phyloP scores from a whole-genome alignment of 1,140 invertebrate species.

The Limonius californicus region DNA sequence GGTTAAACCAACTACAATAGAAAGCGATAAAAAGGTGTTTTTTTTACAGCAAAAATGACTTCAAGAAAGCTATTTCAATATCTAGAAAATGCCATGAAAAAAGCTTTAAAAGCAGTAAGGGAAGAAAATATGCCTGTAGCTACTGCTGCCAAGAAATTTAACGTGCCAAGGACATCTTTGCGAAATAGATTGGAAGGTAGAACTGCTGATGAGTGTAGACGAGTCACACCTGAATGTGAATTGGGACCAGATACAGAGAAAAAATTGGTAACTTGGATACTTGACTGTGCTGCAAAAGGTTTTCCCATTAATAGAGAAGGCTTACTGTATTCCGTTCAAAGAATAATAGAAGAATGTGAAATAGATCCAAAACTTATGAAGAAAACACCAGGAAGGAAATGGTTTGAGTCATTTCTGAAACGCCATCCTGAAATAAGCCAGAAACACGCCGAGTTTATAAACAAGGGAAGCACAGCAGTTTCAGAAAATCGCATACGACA shows the following conservation, averaged over 20 bases:
- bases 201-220: background rate
- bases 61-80: background rate
- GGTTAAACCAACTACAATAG: no score
- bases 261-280: slow-evolving; percentile 17
- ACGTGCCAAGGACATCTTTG: no score
- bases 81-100: background rate
- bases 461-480: slow-evolving; percentile 37
- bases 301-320: slow-evolving; percentile 23
- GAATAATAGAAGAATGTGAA: slow-evolving; percentile 16
- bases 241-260: background rate
- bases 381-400: slow-evolving; percentile 40
- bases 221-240: slow-evolving; percentile 2
- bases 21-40: no score
- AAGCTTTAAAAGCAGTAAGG: no score
- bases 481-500: slow-evolving; percentile 34
- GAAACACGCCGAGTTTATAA: slow-evolving; percentile 41
- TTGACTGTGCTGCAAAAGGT: slow-evolving; percentile 16
- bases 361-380: slow-evolving; percentile 11
- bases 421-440: slow-evolving; percentile 37
- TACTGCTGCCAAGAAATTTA: no score
- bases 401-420: slow-evolving; percentile 44
- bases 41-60: background rate
- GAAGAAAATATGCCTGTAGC: no score
- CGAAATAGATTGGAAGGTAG: no score
- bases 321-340: slow-evolving; percentile 16